phyloP scores from a whole-genome alignment of 2,888 invertebrate genomes.

The Cheilosia soror region DNA sequence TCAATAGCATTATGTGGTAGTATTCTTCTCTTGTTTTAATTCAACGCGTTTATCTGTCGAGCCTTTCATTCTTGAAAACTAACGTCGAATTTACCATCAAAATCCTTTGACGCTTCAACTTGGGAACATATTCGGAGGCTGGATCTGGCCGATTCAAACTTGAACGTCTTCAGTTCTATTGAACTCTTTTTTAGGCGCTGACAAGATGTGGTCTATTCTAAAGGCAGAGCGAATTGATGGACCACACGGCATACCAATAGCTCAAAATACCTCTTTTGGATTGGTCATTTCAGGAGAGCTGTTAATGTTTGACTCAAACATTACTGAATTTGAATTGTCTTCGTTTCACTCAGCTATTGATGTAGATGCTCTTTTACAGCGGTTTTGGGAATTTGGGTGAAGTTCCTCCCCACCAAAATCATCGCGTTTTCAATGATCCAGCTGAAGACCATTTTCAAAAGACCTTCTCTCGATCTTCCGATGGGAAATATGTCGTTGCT shows the following conservation, averaged over 20 bases:
- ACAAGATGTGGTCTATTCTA: not conserved
- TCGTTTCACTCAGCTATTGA: not conserved
- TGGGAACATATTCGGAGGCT: not conserved
- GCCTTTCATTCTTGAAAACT: not conserved
- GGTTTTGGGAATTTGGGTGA: constrained; percentile 10
- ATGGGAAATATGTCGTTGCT: constrained; percentile 54
- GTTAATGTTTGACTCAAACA: not conserved
- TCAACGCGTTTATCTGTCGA: not conserved
- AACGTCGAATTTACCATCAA: not conserved
- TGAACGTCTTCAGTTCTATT: not conserved
- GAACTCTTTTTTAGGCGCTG: not conserved
- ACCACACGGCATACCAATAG: constrained; percentile 5
- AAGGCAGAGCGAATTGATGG: not conserved
- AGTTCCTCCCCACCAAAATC: constrained; percentile 15
- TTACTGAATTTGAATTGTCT: not conserved
- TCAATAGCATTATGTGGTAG: too few species aligned
- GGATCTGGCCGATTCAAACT: not conserved
- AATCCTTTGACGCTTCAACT: not conserved
- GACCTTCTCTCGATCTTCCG: constrained; percentile 14
- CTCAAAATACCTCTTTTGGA: constrained; percentile 54
- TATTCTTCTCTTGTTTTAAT: not conserved
- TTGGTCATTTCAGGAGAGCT: constrained; percentile 61
- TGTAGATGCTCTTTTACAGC: not conserved
- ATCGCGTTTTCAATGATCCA: constrained; percentile 32
- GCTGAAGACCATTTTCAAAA: constrained; percentile 49